Evolutionary conservation across 1,140 invertebrate species (phyloP), one percentile per base, ranked within the genome.

Genomic region (Vollenhovia emeryi): DNA sequence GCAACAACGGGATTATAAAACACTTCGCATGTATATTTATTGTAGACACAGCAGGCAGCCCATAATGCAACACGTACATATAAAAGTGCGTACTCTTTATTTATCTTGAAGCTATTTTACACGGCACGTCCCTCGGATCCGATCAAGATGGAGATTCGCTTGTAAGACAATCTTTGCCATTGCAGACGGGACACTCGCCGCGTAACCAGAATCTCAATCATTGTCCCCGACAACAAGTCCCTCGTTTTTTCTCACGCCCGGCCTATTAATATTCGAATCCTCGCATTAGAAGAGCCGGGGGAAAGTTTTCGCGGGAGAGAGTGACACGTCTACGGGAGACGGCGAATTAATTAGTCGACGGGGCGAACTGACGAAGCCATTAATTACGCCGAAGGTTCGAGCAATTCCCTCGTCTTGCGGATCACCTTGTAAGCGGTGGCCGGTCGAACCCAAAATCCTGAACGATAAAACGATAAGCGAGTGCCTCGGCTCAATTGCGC

Each of bases 271-370:
- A 82, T 73, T 82, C 50, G 66, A 71, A 82, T 13, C 66, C n/a
- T 15, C 48, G 78, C 59, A 73, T 84, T 27, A 45, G 74, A 43
- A 84, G 30, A n/a, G 60, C 27, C 45, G 24, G 40, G 33, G 52
- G 76, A 36, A 69, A 82, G 50, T 82, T 78, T 43, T 55, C 40
- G 48, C 27, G 36, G 73, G 33, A 59, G 24, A 36, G 76, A 55
- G 75, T 79, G 59, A 84, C 83, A 79, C 36, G 60, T 62, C 24
- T 60, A 13, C n/a, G 40, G 18, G 50, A 82, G 78, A 82, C 78
- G 78, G 50, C 66, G 27, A 82, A 82, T 82, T 82, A 82, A 82
- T 82, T 82, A 82, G 78, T 71, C 78, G 66, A 50, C 24, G 66
- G 18, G 45, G 36, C 64, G 24, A 82, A 82, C 78, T 82, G 78